phyloP scores from a whole-genome alignment of 2,797 vertebrate species.

The Acanthiza pusilla region DNA sequence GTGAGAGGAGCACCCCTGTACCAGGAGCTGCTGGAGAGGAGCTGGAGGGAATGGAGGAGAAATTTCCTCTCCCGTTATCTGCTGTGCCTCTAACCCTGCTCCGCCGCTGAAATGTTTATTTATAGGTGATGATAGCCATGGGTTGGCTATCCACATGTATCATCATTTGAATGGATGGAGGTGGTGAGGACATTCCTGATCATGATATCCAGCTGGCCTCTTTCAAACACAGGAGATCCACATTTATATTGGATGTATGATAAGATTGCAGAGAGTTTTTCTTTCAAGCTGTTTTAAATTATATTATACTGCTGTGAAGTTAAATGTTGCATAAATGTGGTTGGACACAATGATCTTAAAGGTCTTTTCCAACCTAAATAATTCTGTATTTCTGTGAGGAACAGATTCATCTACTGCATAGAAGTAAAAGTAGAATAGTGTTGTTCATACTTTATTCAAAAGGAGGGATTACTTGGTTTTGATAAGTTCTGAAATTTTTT shows the following conservation, averaged over 20 bases:
- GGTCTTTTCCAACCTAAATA: neutral
- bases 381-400: neutral
- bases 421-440: neutral
- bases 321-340: rapidly evolving
- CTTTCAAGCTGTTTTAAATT: neutral
- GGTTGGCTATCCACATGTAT: neutral
- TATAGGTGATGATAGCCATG: neutral
- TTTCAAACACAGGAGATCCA: neutral
- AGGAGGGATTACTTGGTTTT: neutral
- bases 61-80: neutral
- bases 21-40: neutral
- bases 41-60: neutral
- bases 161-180: neutral
- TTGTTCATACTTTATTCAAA: neutral
- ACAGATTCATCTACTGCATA: neutral
- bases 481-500: neutral
- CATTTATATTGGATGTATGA: neutral
- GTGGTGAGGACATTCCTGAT: neutral
- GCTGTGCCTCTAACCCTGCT: neutral
- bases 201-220: neutral
- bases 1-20: neutral
- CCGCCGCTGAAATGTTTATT: neutral
- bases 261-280: neutral
- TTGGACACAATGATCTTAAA: neutral
- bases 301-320: neutral